These are phyloP conservation scores for Decapterus maruadsi DNA, from an alignment of 2,797 vertebrate species.

Conservation along the genomic window DNA sequence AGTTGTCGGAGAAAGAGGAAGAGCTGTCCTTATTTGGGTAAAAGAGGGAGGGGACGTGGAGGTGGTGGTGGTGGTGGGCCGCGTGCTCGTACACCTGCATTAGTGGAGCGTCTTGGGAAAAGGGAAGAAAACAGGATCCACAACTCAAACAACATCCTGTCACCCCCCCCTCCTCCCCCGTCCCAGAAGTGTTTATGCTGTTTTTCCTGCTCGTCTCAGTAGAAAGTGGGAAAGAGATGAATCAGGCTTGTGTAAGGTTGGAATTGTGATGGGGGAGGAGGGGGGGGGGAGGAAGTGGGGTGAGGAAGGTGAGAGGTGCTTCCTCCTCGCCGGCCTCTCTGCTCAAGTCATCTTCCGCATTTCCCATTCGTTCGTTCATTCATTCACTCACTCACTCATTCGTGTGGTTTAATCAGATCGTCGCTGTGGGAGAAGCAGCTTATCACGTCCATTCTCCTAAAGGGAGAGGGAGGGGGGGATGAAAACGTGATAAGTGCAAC, in stretches of 20 bases:
- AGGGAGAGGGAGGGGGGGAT: not conserved
- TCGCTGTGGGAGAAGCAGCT: not conserved
- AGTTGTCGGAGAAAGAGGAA: slow-evolving; percentile 18
- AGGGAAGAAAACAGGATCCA: slow-evolving; percentile 84
- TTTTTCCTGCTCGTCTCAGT: slow-evolving; percentile 60
- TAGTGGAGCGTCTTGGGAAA: slow-evolving; percentile 68
- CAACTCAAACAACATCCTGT: slow-evolving; percentile 84
- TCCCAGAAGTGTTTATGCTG: slow-evolving; percentile 65
- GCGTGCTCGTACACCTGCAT: slow-evolving; percentile 75
- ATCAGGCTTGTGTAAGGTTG: slow-evolving; percentile 43
- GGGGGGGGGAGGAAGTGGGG: no score
- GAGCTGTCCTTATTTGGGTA: slow-evolving; percentile 52
- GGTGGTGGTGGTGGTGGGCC: not conserved
- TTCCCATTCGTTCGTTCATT: slow-evolving; percentile 51
- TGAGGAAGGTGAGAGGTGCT: slow-evolving; percentile 2
- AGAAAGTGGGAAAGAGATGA: slow-evolving; percentile 70
- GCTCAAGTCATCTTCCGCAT: slow-evolving; percentile 20
- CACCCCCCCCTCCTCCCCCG: slow-evolving; percentile 2
- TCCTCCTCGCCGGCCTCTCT: slow-evolving; percentile 34
- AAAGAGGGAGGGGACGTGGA: not conserved
- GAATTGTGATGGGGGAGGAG: no score
- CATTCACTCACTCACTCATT: no score
- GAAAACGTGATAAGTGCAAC: not conserved
- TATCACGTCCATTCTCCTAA: slow-evolving; percentile 41
- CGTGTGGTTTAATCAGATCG: slow-evolving; percentile 37